Percentiles rank a stretch among this genome's conserved stretches.
Conservation (phyloP, 2,797 vertebrate species). For the Diglossa cyanea region DNA sequence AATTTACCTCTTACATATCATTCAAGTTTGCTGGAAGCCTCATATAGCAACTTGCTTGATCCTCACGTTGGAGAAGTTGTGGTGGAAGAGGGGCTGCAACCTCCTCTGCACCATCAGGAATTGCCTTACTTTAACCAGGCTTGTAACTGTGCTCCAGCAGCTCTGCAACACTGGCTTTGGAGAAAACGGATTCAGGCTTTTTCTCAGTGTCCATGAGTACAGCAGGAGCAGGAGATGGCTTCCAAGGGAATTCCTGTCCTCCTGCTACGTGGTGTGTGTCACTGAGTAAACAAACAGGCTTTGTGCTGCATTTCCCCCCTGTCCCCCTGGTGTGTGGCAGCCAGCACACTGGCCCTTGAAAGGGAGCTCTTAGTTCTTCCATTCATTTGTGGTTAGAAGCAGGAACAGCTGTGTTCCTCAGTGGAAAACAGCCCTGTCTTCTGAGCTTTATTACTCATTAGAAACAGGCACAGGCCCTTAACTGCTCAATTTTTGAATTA, state of each 20-base stretch:
- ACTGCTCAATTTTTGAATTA: background rate
- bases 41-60: background rate
- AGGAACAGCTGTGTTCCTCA: background rate
- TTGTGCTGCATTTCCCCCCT: background rate
- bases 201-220: background rate
- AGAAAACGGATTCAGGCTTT: background rate
- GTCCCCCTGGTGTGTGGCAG: background rate
- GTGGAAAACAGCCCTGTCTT: background rate
- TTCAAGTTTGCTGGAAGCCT: background rate
- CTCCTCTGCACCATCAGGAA: background rate
- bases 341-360: background rate
- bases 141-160: background rate
- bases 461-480: background rate
- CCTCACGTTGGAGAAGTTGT: rapidly evolving
- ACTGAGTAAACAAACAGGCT: background rate
- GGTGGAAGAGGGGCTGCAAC: background rate
- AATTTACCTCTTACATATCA: background rate
- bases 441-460: background rate
- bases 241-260: background rate
- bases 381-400: background rate
- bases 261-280: background rate
- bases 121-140: background rate
- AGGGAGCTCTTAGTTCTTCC: background rate
- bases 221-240: background rate
- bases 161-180: background rate